phyloP scores from a whole-genome alignment of 1,140 invertebrate species.

The Geopemphigus sp. region DNA sequence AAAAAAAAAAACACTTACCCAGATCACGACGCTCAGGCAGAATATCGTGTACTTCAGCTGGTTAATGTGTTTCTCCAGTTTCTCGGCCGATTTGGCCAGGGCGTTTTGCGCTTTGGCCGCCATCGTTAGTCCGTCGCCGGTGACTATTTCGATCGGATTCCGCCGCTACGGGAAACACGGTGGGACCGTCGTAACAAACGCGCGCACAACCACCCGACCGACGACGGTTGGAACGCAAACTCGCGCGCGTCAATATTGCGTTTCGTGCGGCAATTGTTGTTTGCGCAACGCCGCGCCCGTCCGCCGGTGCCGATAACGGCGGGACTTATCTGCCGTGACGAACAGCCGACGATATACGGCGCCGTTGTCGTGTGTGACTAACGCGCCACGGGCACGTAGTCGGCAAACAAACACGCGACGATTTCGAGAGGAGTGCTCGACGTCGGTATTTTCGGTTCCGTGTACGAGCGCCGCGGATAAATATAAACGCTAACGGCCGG shows the following conservation, averaged over 20 bases:
- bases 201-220: background rate
- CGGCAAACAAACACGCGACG: background rate
- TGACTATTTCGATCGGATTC: background rate
- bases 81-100: constrained; percentile 56
- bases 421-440: background rate
- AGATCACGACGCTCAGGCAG: constrained; percentile 68
- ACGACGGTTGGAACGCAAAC: background rate
- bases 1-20: constrained; percentile 59
- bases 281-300: background rate
- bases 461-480: too few species aligned
- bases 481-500: too few species aligned
- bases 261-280: background rate
- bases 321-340: background rate
- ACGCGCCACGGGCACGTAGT: background rate
- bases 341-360: too few species aligned
- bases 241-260: too few species aligned
- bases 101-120: constrained; percentile 15
- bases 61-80: constrained; percentile 66
- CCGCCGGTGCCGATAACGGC: background rate
- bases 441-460: too few species aligned
- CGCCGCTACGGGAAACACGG: background rate
- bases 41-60: constrained; percentile 70
- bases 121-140: background rate
- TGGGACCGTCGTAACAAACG: background rate
- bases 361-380: too few species aligned